Percentiles rank a stretch among this genome's conserved stretches.
Conservation (phyloP, 1,140 invertebrate species). For the Cyclargus thomasi region DNA sequence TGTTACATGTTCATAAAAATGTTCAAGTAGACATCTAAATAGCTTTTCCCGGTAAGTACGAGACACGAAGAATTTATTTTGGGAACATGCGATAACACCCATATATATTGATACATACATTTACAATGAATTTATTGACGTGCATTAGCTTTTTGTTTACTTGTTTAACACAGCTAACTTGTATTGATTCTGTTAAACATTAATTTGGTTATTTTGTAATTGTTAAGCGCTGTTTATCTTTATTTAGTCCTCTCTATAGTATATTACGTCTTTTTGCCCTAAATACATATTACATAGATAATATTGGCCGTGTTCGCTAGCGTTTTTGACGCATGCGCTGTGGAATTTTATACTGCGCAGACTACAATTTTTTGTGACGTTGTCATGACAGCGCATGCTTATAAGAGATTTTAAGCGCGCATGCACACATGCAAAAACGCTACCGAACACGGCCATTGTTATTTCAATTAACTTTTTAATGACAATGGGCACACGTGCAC, state of each 20-base stretch:
- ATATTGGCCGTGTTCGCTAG: no score
- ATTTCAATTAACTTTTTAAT: no score
- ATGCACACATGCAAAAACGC: no score
- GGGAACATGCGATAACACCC: neutral
- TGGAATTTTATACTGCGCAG: no score
- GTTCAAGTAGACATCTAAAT: slow-evolving; percentile 7
- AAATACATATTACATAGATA: no score
- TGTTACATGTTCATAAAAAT: slow-evolving; percentile 11
- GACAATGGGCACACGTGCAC: no score
- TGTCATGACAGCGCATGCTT: no score
- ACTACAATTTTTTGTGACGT: no score
- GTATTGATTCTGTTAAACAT: neutral
- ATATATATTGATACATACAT: slow-evolving; percentile 13
- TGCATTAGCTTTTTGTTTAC: neutral
- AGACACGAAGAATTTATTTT: slow-evolving; percentile 8
- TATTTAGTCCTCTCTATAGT: neutral
- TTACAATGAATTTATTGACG: slow-evolving; percentile 4
- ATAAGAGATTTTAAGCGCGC: no score
- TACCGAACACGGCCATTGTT: no score
- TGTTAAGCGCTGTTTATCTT: neutral
- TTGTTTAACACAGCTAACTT: neutral
- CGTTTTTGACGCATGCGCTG: no score
- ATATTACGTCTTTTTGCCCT: neutral
- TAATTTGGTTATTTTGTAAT: neutral
- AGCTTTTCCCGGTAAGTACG: neutral